These are phyloP conservation scores for Pseudorhombus dupliciocellatus DNA, from an alignment of 2,113 vertebrate species.

Conservation along the genomic window DNA sequence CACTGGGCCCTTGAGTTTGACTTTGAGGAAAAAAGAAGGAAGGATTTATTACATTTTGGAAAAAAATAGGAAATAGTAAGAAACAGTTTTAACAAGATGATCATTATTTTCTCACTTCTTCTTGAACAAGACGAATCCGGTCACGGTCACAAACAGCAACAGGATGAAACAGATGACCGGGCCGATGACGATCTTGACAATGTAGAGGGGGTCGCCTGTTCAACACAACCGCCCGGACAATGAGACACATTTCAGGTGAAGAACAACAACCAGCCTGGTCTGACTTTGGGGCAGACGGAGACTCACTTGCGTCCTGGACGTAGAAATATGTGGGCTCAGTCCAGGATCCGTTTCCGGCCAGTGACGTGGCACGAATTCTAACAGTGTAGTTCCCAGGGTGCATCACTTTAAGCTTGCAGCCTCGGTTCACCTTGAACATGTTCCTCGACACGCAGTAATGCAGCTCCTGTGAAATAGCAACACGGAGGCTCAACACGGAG, in stretches of 20 bases:
- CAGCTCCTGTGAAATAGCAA: conserved; percentile 79
- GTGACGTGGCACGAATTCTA: conserved; percentile 89
- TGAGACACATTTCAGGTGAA: conserved; percentile 36
- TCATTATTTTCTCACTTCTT: conserved; percentile 84
- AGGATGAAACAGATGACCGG: conserved; percentile 88
- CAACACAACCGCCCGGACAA: conserved; percentile 25
- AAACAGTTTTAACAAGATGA: background rate
- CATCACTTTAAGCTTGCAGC: conserved; percentile 87
- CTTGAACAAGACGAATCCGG: conserved; percentile 86
- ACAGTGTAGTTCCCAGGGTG: conserved; percentile 93
- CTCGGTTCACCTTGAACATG: conserved; percentile 80
- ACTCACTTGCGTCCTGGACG: conserved; percentile 87
- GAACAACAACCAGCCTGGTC: background rate
- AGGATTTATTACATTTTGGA: background rate
- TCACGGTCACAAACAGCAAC: conserved; percentile 82
- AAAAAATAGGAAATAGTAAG: background rate
- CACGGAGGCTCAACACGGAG: background rate
- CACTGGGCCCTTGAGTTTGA: conserved; percentile 91
- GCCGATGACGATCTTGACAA: conserved; percentile 88
- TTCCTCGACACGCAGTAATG: conserved; percentile 91
- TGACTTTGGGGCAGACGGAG: background rate
- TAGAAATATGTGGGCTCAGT: conserved; percentile 90
- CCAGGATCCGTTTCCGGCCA: conserved; percentile 96
- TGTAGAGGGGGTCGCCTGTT: conserved; percentile 84
- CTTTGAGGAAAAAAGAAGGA: conserved; percentile 66